Base-by-base conservation (phyloP, 2,888 invertebrate genomes). In the Noctuana brunneofusca region DNA sequence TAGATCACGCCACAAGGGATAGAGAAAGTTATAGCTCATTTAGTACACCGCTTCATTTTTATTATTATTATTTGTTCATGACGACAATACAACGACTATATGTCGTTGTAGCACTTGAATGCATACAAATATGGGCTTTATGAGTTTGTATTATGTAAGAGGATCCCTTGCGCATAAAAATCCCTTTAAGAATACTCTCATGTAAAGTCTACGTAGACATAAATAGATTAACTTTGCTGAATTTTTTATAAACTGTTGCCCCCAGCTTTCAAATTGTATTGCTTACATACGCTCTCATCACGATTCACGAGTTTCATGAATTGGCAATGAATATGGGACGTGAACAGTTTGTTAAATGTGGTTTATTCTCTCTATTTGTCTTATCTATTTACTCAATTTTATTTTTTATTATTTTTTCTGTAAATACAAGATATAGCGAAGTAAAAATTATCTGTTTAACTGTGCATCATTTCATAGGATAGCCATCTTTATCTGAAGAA, bases 401-500 rank as follows among this genome's bases (percentile, higher is more conserved):
- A 70, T 78, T 79, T 80, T 73, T 77, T 82, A 75, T 71, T 80
- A 79, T 79, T 76, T 78, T 84, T 83, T 84, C 83, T 92, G 88
- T 90, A 89, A 90, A 92, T 91, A 90, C 87, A 88, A 89, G 84
- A 89, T 89, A 89, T 87, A 86, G 90, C 84, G 87, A 60, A 92
- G 92, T 94, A 94, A 94, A 94, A 93, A 94, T 94, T 93, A 94
- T 94, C 93, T 94, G 93, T 94, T 95, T 94, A 94, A 94, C 94
- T 95, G 93, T 94, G 93, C 93, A 93, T 93, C 94, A 93, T 93
- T 93, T 93, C 93, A 93, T 94, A 94, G 94, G 94, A 94, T 94
- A 93, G 93, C 93, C 93, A 92, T 92, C 93, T 92, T 88, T 92
- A 89, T 91, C 87, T 90, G 92, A 92, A 92, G 92, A 92, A 89